Conservation (phyloP, 1,140 invertebrate species). For the Macrocentrus cingulum region DNA sequence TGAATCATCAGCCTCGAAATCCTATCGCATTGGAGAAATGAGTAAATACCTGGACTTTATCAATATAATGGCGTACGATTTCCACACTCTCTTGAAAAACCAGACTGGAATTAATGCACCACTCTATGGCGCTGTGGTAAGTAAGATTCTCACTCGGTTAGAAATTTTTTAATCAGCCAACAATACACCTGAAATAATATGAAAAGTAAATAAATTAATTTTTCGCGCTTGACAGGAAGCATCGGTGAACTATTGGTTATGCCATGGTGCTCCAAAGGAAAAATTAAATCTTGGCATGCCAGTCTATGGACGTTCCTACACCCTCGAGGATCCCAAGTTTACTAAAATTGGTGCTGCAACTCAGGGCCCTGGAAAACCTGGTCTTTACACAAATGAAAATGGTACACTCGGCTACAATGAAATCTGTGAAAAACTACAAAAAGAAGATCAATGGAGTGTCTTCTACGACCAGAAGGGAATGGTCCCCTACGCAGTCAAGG, state of each 20-base stretch:
- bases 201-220: no score
- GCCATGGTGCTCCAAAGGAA: slow-evolving; percentile 51
- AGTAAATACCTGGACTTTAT: slow-evolving; percentile 65
- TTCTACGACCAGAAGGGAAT: not conserved
- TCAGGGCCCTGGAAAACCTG: slow-evolving; percentile 41
- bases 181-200: no score
- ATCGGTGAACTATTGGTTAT: slow-evolving; percentile 62
- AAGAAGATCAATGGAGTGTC: slow-evolving; percentile 13
- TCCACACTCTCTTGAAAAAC: slow-evolving; percentile 66
- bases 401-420: slow-evolving; percentile 55
- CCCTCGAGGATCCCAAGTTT: slow-evolving; percentile 50
- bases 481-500: slow-evolving; percentile 69
- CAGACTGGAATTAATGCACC: slow-evolving; percentile 64
- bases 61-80: slow-evolving; percentile 73
- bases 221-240: slow-evolving; percentile 42
- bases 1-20: slow-evolving; percentile 47
- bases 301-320: slow-evolving; percentile 71
- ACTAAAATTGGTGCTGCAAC: slow-evolving; percentile 48
- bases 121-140: slow-evolving; percentile 60
- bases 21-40: slow-evolving; percentile 63
- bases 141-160: slow-evolving; percentile 4
- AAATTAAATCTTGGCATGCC: slow-evolving; percentile 71
- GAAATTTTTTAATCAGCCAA: not conserved
- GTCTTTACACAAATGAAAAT: slow-evolving; percentile 53
- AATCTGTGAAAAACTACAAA: slow-evolving; percentile 31